A percentile compares a stretch with the other conserved stretches of the same genome.
Conservation (phyloP, 2,797 vertebrate genomes). For the Cryptoprocta ferox region DNA sequence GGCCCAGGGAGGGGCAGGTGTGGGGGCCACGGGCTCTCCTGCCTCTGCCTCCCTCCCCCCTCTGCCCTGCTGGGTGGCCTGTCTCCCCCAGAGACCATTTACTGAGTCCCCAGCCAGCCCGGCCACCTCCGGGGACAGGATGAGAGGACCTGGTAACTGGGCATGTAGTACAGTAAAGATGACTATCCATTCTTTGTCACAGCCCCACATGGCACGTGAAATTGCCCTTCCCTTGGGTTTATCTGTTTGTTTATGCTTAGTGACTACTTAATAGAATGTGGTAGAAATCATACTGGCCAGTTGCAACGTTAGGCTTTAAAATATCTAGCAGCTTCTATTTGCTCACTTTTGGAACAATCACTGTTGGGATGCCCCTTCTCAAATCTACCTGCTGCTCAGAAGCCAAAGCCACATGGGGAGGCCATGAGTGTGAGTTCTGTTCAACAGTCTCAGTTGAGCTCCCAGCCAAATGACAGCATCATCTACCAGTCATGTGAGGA, state of each 20-base stretch:
- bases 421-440: not conserved
- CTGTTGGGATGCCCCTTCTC: not conserved
- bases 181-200: not conserved
- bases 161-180: not conserved
- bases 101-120: not conserved
- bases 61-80: not conserved
- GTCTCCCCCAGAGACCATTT: not conserved
- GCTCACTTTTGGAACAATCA: not conserved
- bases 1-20: not conserved
- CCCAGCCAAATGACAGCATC: not conserved
- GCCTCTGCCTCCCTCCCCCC: not conserved
- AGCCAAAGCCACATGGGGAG: not conserved
- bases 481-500: not conserved
- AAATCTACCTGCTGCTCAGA: not conserved
- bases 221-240: not conserved
- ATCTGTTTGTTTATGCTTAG: not conserved
- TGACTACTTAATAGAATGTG: not conserved
- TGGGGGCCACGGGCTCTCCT: not conserved
- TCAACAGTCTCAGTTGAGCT: not conserved
- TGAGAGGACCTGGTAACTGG: not conserved
- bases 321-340: not conserved
- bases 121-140: not conserved
- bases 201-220: not conserved
- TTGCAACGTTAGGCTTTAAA: not conserved
- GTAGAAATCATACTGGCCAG: not conserved